Evolutionary conservation across 2,888 invertebrate genomes (phyloP).

Genomic region (Rapana venosa): DNA sequence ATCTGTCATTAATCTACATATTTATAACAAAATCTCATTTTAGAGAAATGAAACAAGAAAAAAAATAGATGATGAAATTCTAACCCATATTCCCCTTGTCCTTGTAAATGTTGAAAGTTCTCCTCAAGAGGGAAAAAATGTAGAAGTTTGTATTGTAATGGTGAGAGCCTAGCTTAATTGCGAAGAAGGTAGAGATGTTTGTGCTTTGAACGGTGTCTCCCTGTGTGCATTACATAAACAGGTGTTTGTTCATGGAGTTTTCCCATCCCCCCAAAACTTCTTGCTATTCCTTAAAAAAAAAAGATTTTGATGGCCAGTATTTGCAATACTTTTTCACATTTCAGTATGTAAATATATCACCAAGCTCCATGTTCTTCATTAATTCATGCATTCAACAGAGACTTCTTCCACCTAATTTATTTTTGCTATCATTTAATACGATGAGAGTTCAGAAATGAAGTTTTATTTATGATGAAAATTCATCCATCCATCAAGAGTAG

Average conservation of each 20-base stretch:
- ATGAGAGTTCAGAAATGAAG: neutral
- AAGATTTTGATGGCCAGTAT: conserved; percentile 21
- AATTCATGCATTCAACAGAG: neutral
- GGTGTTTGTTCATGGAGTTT: neutral
- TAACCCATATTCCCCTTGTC: too few species aligned
- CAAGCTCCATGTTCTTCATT: neutral
- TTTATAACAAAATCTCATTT: too few species aligned
- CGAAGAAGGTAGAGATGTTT: too few species aligned
- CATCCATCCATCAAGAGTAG: neutral
- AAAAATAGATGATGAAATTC: too few species aligned
- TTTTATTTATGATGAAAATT: neutral
- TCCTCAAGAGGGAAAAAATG: too few species aligned
- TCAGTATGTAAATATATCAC: neutral
- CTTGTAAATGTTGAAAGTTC: too few species aligned
- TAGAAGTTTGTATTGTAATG: too few species aligned
- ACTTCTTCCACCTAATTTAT: neutral
- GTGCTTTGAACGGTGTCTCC: too few species aligned
- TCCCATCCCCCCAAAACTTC: neutral
- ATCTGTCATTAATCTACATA: too few species aligned
- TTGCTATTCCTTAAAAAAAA: neutral
- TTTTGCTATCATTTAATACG: neutral
- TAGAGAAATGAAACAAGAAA: too few species aligned
- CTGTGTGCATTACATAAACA: too few species aligned
- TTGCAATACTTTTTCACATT: neutral
- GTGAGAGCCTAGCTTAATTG: too few species aligned